Evolutionary conservation across 2,113 vertebrate species (phyloP).

Genomic region (Dendrocopos noguchii): DNA sequence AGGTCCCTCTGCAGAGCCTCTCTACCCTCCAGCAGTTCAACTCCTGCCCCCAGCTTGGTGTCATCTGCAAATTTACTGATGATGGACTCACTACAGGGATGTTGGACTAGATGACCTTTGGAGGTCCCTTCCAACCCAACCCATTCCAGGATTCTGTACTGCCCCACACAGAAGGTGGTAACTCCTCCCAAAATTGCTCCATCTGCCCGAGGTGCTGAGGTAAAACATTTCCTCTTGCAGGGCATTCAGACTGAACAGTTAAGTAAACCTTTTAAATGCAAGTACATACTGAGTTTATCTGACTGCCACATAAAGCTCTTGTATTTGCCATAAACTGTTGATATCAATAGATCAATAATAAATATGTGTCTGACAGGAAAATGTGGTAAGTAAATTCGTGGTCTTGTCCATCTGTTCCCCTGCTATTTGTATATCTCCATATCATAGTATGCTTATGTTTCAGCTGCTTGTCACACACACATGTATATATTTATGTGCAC

Average conservation of each 20-base stretch:
- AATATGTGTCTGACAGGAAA: slow-evolving; percentile 15
- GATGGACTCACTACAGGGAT: too few species aligned
- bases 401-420: slow-evolving; percentile 27
- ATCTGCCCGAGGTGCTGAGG: not conserved
- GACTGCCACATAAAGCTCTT: not conserved
- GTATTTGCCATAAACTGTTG: not conserved
- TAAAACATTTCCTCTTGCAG: not conserved
- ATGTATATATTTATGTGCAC: fast-evolving
- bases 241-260: not conserved
- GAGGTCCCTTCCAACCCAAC: too few species aligned
- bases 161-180: not conserved
- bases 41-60: too few species aligned
- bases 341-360: slow-evolving; percentile 24
- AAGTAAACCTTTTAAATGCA: not conserved
- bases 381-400: not conserved
- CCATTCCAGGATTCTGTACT: not conserved
- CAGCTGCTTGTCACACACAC: not conserved
- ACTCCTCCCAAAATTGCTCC: not conserved
- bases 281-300: not conserved
- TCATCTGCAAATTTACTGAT: too few species aligned
- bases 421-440: not conserved
- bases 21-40: too few species aligned
- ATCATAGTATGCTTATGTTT: not conserved
- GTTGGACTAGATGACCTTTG: too few species aligned
- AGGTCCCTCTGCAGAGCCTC: too few species aligned